These are phyloP conservation scores for Pelodiscus sinensis DNA, from an alignment of 2,113 vertebrate species.

Conservation along the genomic window DNA sequence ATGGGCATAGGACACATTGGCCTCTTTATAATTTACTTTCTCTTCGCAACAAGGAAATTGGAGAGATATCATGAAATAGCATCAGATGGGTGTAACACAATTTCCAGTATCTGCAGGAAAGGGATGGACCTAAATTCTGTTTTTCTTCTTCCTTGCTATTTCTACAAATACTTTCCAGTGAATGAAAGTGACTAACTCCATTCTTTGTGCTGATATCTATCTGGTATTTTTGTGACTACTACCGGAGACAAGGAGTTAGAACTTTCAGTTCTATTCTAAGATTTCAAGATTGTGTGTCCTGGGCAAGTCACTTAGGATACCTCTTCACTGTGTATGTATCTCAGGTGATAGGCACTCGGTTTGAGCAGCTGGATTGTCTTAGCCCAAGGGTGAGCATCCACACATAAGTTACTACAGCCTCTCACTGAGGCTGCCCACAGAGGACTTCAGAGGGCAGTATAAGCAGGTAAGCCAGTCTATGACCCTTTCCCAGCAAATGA, in stretches of 20 bases:
- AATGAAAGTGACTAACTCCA: not conserved
- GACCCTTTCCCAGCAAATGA: not conserved
- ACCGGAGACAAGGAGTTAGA: not conserved
- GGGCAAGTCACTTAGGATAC: not conserved
- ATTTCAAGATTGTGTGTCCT: not conserved
- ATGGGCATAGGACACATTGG: not conserved
- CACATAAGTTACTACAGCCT: not conserved
- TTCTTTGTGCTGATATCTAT: not conserved
- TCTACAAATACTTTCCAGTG: not conserved
- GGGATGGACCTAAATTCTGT: not conserved
- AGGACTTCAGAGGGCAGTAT: not conserved
- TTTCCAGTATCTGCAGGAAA: not conserved
- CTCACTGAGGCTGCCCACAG: fast-evolving
- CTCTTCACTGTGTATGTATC: not conserved
- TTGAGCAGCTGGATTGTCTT: not conserved
- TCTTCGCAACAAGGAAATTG: not conserved
- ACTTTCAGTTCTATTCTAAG: not conserved
- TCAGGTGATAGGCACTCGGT: not conserved
- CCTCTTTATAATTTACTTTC: not conserved
- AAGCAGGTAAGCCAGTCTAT: too few relatives aligned
- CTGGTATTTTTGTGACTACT: not conserved
- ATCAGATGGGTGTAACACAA: fast-evolving
- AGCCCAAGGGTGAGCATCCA: not conserved
- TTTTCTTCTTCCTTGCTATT: not conserved
- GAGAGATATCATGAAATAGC: not conserved